These are phyloP conservation scores for Sebastes schlegelii DNA, from an alignment of 2,113 vertebrate species.

Conservation along the genomic window DNA sequence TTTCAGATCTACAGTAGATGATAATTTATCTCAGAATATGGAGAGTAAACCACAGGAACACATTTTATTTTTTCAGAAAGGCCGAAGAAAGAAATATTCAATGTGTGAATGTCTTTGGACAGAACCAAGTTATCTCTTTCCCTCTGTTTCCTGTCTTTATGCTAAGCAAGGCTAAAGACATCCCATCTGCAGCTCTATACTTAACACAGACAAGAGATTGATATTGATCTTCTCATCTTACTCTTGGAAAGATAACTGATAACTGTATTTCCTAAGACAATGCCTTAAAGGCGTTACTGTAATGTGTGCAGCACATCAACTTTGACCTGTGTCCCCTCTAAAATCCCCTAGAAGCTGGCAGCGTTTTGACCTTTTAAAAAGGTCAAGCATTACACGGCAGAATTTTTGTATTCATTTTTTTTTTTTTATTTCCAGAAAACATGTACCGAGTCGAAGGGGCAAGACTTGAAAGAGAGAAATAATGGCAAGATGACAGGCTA, in stretches of 20 bases:
- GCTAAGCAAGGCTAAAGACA: neutral
- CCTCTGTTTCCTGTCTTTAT: neutral
- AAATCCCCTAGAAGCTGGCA: slow-evolving; percentile 1
- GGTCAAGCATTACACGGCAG: slow-evolving; percentile 20
- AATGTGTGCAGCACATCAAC: slow-evolving; percentile 1
- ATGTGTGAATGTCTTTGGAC: neutral
- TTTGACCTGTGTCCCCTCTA: neutral
- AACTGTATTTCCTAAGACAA: neutral
- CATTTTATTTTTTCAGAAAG: neutral
- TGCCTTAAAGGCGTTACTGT: neutral
- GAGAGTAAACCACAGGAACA: neutral
- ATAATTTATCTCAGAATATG: neutral
- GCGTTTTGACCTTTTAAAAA: slow-evolving; percentile 26
- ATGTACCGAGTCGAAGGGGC: slow-evolving; percentile 26
- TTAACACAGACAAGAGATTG: neutral
- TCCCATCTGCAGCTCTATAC: neutral
- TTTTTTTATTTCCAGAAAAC: slow-evolving; percentile 25
- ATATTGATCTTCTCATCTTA: neutral
- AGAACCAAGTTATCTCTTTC: neutral
- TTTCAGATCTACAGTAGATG: neutral
- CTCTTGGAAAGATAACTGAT: neutral
- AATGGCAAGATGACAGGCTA: slow-evolving; percentile 64
- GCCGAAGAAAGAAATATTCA: neutral
- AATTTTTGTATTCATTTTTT: slow-evolving; percentile 14
- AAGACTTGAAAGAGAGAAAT: slow-evolving; percentile 59